Evolutionary conservation across 2,888 invertebrate species (phyloP).

Genomic region (Sipha maydis): DNA sequence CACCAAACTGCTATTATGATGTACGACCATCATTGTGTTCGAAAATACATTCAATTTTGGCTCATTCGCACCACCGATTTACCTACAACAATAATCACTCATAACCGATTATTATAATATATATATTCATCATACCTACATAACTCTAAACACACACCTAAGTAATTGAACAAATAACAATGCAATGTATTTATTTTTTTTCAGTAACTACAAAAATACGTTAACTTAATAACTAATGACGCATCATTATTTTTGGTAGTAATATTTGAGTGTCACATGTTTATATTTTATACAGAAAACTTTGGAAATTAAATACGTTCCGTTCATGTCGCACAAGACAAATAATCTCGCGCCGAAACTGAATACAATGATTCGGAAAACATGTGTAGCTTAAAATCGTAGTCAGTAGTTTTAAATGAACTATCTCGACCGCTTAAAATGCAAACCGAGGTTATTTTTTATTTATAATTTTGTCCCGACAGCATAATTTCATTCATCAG

Average conservation of each 20-base stretch:
- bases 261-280: neutral
- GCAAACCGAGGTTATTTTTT: neutral
- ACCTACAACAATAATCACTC: neutral
- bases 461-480: neutral
- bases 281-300: neutral
- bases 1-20: constrained; percentile 1
- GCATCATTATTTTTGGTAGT: neutral
- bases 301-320: neutral
- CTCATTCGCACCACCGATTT: neutral
- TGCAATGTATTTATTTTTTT: neutral
- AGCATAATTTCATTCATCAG: neutral
- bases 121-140: neutral
- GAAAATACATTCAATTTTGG: neutral
- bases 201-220: neutral
- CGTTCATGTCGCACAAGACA: neutral
- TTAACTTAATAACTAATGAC: neutral
- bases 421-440: neutral
- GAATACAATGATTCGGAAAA: neutral
- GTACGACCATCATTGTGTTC: constrained; percentile 16
- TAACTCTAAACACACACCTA: neutral
- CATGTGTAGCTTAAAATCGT: neutral
- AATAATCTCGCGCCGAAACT: neutral
- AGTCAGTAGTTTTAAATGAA: neutral
- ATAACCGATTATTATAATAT: neutral
- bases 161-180: neutral